Evolutionary conservation across 2,888 invertebrate genomes (phyloP).

Genomic region (Brachyptera risi): DNA sequence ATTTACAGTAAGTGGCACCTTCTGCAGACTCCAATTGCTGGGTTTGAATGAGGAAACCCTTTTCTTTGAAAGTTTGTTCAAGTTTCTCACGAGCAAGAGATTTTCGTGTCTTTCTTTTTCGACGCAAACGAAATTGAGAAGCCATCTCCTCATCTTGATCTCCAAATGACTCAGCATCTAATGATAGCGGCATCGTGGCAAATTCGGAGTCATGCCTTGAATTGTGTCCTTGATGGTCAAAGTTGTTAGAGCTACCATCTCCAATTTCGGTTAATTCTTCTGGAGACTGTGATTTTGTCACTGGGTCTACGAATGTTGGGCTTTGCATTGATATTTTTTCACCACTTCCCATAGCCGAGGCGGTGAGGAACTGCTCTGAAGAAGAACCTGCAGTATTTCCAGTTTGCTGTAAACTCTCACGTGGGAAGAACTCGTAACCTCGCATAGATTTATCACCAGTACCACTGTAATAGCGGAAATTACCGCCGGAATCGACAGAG

Average conservation of each 20-base stretch:
- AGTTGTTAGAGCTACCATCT: conserved; percentile 5
- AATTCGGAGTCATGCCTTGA: conserved; percentile 33
- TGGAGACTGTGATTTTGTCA: neutral
- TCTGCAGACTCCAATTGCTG: conserved; percentile 90
- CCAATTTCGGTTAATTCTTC: neutral
- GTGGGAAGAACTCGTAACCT: conserved; percentile 72
- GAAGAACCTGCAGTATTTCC: conserved; percentile 19
- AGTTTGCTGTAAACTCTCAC: conserved; percentile 61
- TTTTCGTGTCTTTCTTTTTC: conserved; percentile 72
- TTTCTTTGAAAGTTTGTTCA: conserved; percentile 89
- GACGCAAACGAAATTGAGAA: conserved; percentile 34
- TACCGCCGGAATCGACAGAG: conserved; percentile 84
- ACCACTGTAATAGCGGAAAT: conserved; percentile 82
- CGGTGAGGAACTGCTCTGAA: conserved; percentile 29
- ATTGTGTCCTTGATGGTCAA: neutral
- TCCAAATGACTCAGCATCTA: conserved; percentile 36
- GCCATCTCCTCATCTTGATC: conserved; percentile 14
- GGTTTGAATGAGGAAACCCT: conserved; percentile 88
- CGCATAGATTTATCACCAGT: conserved; percentile 76
- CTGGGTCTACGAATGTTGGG: neutral
- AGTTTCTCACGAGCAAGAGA: conserved; percentile 82
- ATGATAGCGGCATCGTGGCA: conserved; percentile 37
- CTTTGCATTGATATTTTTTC: conserved; percentile 20
- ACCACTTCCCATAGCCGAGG: conserved; percentile 28
- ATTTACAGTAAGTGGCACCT: conserved; percentile 91